Conservation (phyloP, 2,113 vertebrate species). For the Barbus barbus region DNA sequence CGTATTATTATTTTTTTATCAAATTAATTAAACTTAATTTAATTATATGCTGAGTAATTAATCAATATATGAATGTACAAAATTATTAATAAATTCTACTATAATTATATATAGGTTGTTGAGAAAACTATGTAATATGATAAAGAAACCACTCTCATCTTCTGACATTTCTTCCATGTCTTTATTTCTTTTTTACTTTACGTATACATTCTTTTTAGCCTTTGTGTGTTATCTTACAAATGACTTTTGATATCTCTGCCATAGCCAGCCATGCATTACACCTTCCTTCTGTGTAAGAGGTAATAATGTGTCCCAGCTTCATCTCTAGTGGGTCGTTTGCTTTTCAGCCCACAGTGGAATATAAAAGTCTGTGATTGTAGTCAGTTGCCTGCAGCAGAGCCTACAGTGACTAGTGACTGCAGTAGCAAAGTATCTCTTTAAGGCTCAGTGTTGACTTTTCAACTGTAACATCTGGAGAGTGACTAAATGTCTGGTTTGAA, state of each 20-base stretch:
- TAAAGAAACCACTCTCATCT: not conserved
- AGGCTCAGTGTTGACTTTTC: not conserved
- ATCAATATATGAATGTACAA: too few relatives aligned
- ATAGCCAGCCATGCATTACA: constrained; percentile 7
- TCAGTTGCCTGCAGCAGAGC: not conserved
- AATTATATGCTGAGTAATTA: too few relatives aligned
- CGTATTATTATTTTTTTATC: too few relatives aligned
- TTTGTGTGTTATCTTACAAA: not conserved
- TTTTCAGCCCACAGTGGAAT: not conserved
- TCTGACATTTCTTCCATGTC: not conserved
- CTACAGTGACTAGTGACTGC: not conserved
- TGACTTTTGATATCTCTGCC: constrained; percentile 11
- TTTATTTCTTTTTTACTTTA: not conserved
- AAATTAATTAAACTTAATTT: too few relatives aligned
- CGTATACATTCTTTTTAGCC: not conserved
- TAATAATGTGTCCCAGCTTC: not conserved
- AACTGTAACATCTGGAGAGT: constrained; percentile 27
- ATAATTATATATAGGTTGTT: too few relatives aligned
- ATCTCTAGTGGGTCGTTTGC: not conserved
- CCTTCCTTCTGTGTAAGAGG: not conserved
- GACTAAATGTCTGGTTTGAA: constrained; percentile 44
- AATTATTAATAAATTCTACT: too few relatives aligned
- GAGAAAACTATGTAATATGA: not conserved
- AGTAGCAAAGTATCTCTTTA: constrained; percentile 12
- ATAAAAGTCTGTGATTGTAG: not conserved